Conservation (phyloP, 2,797 vertebrate species). For the Syncerus caffer region DNA sequence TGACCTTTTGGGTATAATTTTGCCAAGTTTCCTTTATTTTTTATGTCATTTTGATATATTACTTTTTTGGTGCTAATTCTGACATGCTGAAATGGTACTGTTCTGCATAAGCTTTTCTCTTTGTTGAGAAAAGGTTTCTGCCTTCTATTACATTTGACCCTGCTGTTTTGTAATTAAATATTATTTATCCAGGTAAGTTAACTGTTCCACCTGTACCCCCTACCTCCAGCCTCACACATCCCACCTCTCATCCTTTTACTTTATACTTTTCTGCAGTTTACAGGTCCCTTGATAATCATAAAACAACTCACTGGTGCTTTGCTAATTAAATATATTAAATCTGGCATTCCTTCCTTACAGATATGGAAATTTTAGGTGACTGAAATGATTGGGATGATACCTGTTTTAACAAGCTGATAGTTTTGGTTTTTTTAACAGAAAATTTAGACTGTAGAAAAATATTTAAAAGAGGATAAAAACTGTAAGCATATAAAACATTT, state of each 20-base stretch:
- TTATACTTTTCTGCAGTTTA: background rate
- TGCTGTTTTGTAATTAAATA: background rate
- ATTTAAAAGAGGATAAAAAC: background rate
- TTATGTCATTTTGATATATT: background rate
- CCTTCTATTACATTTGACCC: background rate
- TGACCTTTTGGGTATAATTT: constrained; percentile 30
- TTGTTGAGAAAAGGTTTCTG: background rate
- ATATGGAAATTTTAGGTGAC: background rate
- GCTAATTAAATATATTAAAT: background rate
- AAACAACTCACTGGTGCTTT: background rate
- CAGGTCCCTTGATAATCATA: background rate
- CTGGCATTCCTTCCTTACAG: background rate
- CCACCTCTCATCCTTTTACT: background rate
- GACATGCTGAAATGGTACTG: background rate
- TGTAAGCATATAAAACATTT: background rate
- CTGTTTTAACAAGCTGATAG: constrained; percentile 7
- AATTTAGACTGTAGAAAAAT: background rate
- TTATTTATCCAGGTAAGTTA: background rate
- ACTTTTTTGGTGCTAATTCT: constrained; percentile 20
- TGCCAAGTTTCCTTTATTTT: background rate
- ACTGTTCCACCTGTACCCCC: background rate
- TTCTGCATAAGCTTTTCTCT: background rate
- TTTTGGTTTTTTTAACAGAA: background rate
- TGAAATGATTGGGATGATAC: background rate
- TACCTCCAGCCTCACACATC: background rate